Conservation (phyloP, 2,113 vertebrate genomes). For the Anser brachyrhynchus region DNA sequence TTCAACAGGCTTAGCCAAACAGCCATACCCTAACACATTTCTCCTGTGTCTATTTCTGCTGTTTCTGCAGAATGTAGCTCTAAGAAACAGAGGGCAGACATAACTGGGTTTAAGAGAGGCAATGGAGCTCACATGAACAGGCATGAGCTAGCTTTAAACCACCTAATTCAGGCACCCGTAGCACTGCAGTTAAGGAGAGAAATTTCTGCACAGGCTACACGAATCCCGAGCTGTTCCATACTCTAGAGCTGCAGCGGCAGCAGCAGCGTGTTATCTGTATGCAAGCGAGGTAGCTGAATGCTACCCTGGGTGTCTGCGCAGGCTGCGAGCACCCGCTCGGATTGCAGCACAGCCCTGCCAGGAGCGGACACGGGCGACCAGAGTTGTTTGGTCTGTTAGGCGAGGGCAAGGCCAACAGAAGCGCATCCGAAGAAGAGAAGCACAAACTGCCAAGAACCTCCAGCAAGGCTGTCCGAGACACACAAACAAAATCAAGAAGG, state of each 20-base stretch:
- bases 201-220: not conserved
- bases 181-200: not conserved
- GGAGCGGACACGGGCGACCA: fast-evolving
- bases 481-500: not conserved
- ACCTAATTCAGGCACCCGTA: not conserved
- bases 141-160: not conserved
- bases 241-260: not conserved
- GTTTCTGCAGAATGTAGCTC: not conserved
- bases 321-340: not conserved
- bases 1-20: not conserved
- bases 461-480: not conserved
- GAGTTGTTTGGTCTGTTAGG: not conserved
- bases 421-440: not conserved
- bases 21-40: not conserved
- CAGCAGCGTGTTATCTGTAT: not conserved
- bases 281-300: not conserved
- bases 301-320: not conserved
- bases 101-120: not conserved
- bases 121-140: not conserved
- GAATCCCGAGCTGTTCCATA: not conserved
- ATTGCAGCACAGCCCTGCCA: not conserved
- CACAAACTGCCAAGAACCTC: not conserved
- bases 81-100: not conserved
- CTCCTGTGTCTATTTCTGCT: not conserved
- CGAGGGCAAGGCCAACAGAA: not conserved